These are phyloP conservation scores for Cataglyphis cursor DNA, from an alignment of 2,888 invertebrate species.

Conservation along the genomic window DNA sequence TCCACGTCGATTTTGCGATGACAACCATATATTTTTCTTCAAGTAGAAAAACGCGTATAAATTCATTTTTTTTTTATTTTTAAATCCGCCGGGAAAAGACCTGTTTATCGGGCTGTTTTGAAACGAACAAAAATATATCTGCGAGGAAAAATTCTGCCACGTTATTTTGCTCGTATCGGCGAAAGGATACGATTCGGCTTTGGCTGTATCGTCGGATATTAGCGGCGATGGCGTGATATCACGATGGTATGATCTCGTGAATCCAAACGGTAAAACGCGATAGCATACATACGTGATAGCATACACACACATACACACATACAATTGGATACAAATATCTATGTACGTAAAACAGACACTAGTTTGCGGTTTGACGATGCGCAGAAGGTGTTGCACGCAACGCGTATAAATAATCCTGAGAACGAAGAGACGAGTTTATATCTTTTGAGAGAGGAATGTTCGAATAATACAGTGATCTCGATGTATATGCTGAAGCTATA, in stretches of 20 bases:
- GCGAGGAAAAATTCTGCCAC: constrained; percentile 5
- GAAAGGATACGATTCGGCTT: constrained; percentile 39
- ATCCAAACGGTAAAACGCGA: constrained; percentile 70
- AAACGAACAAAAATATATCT: not conserved
- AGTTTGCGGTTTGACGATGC: constrained; percentile 37
- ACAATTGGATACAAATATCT: not conserved
- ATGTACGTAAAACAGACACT: constrained; percentile 21
- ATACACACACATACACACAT: not conserved
- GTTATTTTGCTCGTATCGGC: constrained; percentile 34
- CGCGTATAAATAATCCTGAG: constrained; percentile 64
- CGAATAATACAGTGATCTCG: not conserved
- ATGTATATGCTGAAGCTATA: not conserved
- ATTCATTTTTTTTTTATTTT: not conserved
- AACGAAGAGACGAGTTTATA: not conserved
- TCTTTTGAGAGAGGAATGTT: not conserved
- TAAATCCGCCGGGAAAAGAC: not conserved
- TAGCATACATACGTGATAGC: too few relatives aligned
- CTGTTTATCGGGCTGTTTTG: not conserved
- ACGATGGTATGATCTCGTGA: constrained; percentile 66
- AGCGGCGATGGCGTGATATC: constrained; percentile 65
- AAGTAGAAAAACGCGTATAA: not conserved
- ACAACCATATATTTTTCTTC: not conserved
- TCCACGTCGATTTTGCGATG: not conserved
- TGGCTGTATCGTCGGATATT: constrained; percentile 56
- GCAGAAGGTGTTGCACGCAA: constrained; percentile 68